Evolutionary conservation across 2,113 vertebrate species (phyloP).

Genomic region (Columba livia): DNA sequence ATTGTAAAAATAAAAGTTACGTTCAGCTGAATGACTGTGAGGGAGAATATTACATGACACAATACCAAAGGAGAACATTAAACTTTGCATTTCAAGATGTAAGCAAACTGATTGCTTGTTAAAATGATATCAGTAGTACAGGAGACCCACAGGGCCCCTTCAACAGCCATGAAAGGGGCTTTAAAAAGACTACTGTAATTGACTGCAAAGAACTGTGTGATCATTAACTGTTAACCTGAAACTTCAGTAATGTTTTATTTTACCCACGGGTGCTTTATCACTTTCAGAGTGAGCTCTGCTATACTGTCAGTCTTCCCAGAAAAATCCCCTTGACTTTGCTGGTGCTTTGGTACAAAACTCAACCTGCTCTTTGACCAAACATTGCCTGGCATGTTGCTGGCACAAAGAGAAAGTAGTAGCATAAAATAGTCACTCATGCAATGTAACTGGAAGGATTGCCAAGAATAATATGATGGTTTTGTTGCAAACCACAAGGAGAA

Average conservation of each 20-base stretch:
- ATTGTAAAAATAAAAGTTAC: not conserved
- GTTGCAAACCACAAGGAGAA: not conserved
- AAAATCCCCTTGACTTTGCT: not conserved
- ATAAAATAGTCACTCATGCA: not conserved
- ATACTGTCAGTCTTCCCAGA: not conserved
- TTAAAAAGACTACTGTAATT: conserved; percentile 50
- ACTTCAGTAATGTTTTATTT: conserved; percentile 55
- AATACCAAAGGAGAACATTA: not conserved
- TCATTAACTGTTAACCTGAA: conserved; percentile 66
- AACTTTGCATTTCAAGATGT: conserved; percentile 15
- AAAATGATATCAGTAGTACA: not conserved
- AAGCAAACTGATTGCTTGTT: conserved; percentile 14
- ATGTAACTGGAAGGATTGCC: not conserved
- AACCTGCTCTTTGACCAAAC: not conserved
- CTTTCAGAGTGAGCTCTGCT: not conserved
- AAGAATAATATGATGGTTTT: not conserved
- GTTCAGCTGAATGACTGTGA: not conserved
- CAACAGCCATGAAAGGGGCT: not conserved
- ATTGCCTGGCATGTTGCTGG: not conserved
- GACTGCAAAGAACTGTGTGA: conserved; percentile 22
- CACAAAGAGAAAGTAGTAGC: not conserved
- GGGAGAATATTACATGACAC: not conserved
- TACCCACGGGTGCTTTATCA: conserved; percentile 32
- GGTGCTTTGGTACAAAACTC: not conserved
- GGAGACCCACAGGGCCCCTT: not conserved